phyloP scores from a whole-genome alignment of 2,797 vertebrate species.

The Darevskia mixta region DNA sequence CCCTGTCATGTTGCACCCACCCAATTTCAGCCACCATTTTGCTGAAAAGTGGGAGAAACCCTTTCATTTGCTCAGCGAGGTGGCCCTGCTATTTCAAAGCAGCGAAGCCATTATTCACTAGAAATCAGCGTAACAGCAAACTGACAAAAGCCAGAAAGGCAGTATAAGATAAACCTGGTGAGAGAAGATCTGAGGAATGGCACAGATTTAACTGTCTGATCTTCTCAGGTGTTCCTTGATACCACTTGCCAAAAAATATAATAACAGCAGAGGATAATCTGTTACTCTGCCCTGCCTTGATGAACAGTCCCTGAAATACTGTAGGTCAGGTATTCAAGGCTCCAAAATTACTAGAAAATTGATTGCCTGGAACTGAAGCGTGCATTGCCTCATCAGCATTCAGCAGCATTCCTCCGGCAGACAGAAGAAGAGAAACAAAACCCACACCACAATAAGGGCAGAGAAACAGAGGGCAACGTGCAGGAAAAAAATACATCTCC shows the following conservation, averaged over 20 bases:
- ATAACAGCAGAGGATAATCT: conserved; percentile 8
- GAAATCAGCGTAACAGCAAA: conserved; percentile 14
- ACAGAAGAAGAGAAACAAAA: conserved; percentile 60
- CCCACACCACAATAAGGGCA: conserved; percentile 44
- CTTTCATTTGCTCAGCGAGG: background rate
- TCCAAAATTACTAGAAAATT: conserved; percentile 47
- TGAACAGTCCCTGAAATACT: conserved; percentile 35
- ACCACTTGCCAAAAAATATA: conserved; percentile 25
- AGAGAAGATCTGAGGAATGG: background rate
- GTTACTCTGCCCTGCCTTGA: conserved; percentile 43
- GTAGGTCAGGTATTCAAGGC: background rate
- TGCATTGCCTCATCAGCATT: conserved; percentile 59
- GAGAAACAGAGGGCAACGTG: conserved; percentile 45
- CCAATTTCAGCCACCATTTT: background rate
- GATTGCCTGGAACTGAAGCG: conserved; percentile 36
- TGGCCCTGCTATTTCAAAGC: conserved; percentile 13
- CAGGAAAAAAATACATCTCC: conserved; percentile 39
- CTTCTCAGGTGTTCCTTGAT: background rate
- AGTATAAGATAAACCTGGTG: conserved; percentile 19
- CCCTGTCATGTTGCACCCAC: background rate
- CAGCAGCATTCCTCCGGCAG: conserved; percentile 26
- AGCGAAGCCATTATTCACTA: conserved; percentile 16
- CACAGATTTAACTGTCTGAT: conserved; percentile 18
- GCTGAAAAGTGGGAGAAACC: background rate
- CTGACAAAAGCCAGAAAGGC: conserved; percentile 29